Percentiles rank a stretch among this genome's conserved stretches.
phyloP scores from a whole-genome alignment of 2,888 invertebrate genomes.

The Amphipyra tragopoginis region DNA sequence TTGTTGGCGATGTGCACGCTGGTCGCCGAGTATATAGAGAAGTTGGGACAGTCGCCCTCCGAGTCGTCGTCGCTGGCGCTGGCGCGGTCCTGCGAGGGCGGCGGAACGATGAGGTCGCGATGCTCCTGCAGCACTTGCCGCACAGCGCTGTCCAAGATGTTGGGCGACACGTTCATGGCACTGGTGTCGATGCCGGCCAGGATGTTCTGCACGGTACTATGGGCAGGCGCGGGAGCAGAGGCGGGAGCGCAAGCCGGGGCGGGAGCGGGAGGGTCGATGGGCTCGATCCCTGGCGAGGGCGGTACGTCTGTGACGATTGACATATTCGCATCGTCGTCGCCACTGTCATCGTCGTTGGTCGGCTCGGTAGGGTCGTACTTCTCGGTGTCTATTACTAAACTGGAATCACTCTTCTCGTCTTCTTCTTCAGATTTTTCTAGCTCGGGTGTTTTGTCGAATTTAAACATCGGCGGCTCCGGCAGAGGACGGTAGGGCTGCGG shows the following conservation, averaged over 20 bases:
- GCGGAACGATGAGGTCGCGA: constrained; percentile 68
- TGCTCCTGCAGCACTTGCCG: constrained; percentile 81
- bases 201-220: constrained; percentile 61
- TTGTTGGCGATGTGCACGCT: constrained; percentile 93
- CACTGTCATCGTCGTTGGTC: constrained; percentile 81
- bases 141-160: constrained; percentile 77
- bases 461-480: constrained; percentile 78
- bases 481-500: constrained; percentile 67
- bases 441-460: constrained; percentile 76
- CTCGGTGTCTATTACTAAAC: constrained; percentile 90
- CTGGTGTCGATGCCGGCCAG: constrained; percentile 69
- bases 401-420: constrained; percentile 89
- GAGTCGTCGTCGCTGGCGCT: constrained; percentile 84
- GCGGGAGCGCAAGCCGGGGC: constrained; percentile 22
- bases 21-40: constrained; percentile 95
- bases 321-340: constrained; percentile 65
- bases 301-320: constrained; percentile 13
- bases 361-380: constrained; percentile 90
- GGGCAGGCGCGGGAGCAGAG: constrained; percentile 23
- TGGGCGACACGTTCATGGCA: constrained; percentile 67
- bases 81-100: constrained; percentile 49
- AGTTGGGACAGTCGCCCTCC: constrained; percentile 95
- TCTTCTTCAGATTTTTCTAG: constrained; percentile 85
- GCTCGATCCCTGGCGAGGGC: constrained; percentile 19
- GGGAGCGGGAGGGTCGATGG: constrained; percentile 14